A percentile compares a stretch with the other conserved stretches of the same genome.
phyloP scores from a whole-genome alignment of 2,113 vertebrate genomes.

The Asarcornis scutulata region DNA sequence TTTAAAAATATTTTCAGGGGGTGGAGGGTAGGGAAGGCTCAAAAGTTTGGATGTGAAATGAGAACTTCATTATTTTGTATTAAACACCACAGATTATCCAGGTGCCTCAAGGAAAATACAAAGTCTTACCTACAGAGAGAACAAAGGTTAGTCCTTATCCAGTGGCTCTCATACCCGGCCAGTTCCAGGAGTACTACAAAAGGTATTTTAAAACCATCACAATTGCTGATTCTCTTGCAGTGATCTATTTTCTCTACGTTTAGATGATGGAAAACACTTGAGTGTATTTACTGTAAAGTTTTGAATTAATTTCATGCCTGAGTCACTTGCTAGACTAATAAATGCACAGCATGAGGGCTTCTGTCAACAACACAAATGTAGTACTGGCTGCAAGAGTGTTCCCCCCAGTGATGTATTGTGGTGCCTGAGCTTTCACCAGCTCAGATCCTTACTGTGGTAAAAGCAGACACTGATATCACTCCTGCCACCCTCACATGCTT shows the following conservation, averaged over 20 bases:
- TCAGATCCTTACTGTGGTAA: background rate
- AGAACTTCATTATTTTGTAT: background rate
- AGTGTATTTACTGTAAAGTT: background rate
- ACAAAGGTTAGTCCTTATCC: conserved; percentile 95
- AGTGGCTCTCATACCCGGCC: conserved; percentile 97
- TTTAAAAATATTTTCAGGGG: background rate
- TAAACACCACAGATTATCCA: conserved; percentile 89
- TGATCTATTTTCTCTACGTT: background rate
- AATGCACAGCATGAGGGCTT: background rate
- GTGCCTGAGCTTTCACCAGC: background rate
- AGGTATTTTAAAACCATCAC: conserved; percentile 77
- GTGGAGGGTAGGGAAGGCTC: background rate
- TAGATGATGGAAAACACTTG: background rate
- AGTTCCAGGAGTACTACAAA: conserved; percentile 99
- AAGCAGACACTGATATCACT: background rate
- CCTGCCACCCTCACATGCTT: background rate
- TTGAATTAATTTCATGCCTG: background rate
- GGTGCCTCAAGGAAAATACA: conserved; percentile 95
- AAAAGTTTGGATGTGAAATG: background rate
- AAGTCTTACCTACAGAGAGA: conserved; percentile 89
- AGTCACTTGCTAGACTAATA: background rate
- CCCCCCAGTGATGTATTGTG: background rate
- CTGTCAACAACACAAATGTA: background rate
- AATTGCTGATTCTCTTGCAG: background rate
- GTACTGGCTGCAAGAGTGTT: background rate